Evolutionary conservation across 1,140 invertebrate species (phyloP).

Genomic region (Megalopta genalis): DNA sequence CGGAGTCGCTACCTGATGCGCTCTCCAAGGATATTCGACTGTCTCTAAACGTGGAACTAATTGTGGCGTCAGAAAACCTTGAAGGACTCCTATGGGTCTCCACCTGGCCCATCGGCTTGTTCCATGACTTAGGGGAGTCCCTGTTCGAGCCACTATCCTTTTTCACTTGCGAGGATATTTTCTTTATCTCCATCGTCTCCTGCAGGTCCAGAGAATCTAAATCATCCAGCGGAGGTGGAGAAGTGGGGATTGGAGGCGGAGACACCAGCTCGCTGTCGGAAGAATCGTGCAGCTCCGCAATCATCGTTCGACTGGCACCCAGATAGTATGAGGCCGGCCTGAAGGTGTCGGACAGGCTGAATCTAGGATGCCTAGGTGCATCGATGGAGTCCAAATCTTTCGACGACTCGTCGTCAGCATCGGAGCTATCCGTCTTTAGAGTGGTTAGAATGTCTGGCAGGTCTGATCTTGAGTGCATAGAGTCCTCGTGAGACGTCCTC

Average conservation of each 20-base stretch:
- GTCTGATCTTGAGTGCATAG: conserved; percentile 68
- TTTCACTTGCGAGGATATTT: conserved; percentile 60
- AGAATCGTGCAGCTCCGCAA: conserved; percentile 87
- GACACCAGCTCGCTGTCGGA: conserved; percentile 91
- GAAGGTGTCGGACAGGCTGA: conserved; percentile 92
- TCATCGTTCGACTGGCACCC: conserved; percentile 82
- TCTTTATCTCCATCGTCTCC: conserved; percentile 70
- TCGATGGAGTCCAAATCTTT: conserved; percentile 87
- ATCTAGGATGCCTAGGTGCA: conserved; percentile 85
- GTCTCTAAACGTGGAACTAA: conserved; percentile 70
- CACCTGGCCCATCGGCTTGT: conserved; percentile 65
- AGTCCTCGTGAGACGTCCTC: conserved; percentile 39
- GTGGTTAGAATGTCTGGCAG: conserved; percentile 86
- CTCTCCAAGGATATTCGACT: conserved; percentile 73
- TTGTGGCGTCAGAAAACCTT: conserved; percentile 68
- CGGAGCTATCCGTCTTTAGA: conserved; percentile 86
- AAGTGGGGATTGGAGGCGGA: conserved; percentile 89
- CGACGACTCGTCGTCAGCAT: conserved; percentile 91
- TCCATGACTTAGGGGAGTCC: conserved; percentile 70
- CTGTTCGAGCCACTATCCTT: conserved; percentile 54
- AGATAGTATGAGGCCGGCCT: conserved; percentile 92
- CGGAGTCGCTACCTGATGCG: conserved; percentile 72
- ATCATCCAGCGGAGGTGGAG: conserved; percentile 86
- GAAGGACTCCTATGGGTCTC: conserved; percentile 67
- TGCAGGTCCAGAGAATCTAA: conserved; percentile 80